Evolutionary conservation across 1,140 invertebrate genomes (phyloP).

Genomic region (Eulimnadia texana): DNA sequence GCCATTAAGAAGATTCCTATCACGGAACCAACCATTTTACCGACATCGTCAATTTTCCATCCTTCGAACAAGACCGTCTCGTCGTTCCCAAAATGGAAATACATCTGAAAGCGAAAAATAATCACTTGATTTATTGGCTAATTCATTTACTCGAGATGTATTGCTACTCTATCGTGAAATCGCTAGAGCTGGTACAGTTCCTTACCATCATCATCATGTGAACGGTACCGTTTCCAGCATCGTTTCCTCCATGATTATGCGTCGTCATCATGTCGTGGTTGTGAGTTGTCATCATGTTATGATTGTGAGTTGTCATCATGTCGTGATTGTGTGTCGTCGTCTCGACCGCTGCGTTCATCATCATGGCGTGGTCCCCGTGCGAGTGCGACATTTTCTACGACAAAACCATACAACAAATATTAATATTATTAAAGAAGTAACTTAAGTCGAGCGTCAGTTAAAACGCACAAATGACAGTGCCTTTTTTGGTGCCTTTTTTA

Average conservation of each 20-base stretch:
- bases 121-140: background rate
- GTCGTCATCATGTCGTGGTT: background rate
- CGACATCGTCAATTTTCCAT: slow-evolving; percentile 56
- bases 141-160: no score
- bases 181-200: no score
- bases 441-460: no score
- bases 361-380: slow-evolving; percentile 5
- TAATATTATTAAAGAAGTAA: no score
- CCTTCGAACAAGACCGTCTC: slow-evolving; percentile 61
- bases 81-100: slow-evolving; percentile 61
- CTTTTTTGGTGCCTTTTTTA: no score
- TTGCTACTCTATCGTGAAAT: no score
- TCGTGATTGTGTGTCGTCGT: background rate
- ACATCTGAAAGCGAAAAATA: slow-evolving; percentile 36
- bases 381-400: slow-evolving; percentile 14
- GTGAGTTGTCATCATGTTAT: background rate
- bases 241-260: background rate
- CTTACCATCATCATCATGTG: slow-evolving; percentile 11
- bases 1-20: slow-evolving; percentile 72
- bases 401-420: no score
- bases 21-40: slow-evolving; percentile 63
- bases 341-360: background rate
- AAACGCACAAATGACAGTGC: no score
- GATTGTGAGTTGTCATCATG: background rate
- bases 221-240: background rate